phyloP scores from a whole-genome alignment of 2,113 vertebrate genomes.

The Triplophysa tibetana region DNA sequence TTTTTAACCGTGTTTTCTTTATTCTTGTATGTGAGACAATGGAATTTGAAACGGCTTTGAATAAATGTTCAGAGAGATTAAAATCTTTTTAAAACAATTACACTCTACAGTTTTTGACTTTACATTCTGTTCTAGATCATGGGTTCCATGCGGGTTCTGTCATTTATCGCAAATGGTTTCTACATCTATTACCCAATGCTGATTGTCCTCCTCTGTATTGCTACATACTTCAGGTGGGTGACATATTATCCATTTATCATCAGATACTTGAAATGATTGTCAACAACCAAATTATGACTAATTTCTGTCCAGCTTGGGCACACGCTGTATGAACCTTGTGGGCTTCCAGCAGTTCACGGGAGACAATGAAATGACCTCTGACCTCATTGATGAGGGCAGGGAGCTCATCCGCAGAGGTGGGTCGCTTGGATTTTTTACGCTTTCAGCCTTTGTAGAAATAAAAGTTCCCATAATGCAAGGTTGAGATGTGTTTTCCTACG shows the following conservation, averaged over 20 bases:
- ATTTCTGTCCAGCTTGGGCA: constrained; percentile 81
- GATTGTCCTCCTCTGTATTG: constrained; percentile 96
- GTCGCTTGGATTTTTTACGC: not conserved
- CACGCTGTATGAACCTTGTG: constrained; percentile 93
- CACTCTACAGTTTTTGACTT: not conserved
- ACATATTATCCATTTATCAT: not conserved
- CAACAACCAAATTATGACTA: not conserved
- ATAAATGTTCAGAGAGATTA: not conserved
- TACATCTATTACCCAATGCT: constrained; percentile 99
- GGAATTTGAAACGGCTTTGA: too few species aligned
- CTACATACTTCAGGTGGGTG: constrained; percentile 94
- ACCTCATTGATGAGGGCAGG: constrained; percentile 95
- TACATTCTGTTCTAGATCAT: constrained; percentile 83
- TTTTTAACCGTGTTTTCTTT: too few species aligned
- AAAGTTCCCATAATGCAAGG: too few species aligned
- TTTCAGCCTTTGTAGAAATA: too few species aligned
- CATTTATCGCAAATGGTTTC: constrained; percentile 94
- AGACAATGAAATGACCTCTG: constrained; percentile 95
- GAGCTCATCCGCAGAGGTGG: constrained; percentile 92
- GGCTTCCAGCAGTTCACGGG: constrained; percentile 98
- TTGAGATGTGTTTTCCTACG: too few species aligned
- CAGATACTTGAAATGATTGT: not conserved
- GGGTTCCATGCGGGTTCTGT: constrained; percentile 94
- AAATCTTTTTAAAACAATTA: not conserved
- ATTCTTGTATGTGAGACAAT: not conserved